These are phyloP conservation scores for Leptoteleia sp. DNA, from an alignment of 1,140 invertebrate species.

Conservation along the genomic window DNA sequence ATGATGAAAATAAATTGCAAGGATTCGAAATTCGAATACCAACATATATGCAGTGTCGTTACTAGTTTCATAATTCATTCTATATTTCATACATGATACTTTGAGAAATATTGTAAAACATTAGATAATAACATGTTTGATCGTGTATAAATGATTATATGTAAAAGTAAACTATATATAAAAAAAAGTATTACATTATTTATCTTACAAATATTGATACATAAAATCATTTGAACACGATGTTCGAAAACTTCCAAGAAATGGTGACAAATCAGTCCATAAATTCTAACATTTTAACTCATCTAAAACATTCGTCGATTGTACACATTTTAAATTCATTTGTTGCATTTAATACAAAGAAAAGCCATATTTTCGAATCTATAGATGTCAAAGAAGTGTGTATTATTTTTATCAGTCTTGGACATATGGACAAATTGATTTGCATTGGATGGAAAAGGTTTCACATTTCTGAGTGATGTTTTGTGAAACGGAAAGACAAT, in stretches of 20 bases:
- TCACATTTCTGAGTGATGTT: conserved; percentile 27
- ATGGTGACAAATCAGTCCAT: conserved; percentile 14
- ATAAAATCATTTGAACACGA: conserved; percentile 3
- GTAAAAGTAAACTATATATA: neutral
- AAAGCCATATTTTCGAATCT: conserved; percentile 14
- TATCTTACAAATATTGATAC: neutral
- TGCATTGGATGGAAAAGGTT: conserved; percentile 28
- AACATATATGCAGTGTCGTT: conserved; percentile 34
- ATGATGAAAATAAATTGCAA: conserved; percentile 66
- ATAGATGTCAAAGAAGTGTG: conserved; percentile 14
- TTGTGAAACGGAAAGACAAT: conserved; percentile 18
- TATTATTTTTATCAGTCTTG: conserved; percentile 19
- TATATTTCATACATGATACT: conserved; percentile 15
- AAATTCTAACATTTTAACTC: neutral
- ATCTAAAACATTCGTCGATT: neutral
- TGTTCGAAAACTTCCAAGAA: conserved; percentile 1
- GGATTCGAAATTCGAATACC: conserved; percentile 74
- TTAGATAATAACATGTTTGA: neutral
- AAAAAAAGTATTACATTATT: too few species aligned
- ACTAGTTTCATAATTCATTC: conserved; percentile 29
- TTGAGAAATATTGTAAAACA: conserved; percentile 1
- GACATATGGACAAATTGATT: conserved; percentile 7
- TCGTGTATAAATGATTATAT: conserved; percentile 8
- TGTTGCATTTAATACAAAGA: conserved; percentile 6
- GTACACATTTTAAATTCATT: neutral